Evolutionary conservation across 2,888 invertebrate species (phyloP), one percentile per base, ranked within the genome.

Genomic region (Abscondita cerata): DNA sequence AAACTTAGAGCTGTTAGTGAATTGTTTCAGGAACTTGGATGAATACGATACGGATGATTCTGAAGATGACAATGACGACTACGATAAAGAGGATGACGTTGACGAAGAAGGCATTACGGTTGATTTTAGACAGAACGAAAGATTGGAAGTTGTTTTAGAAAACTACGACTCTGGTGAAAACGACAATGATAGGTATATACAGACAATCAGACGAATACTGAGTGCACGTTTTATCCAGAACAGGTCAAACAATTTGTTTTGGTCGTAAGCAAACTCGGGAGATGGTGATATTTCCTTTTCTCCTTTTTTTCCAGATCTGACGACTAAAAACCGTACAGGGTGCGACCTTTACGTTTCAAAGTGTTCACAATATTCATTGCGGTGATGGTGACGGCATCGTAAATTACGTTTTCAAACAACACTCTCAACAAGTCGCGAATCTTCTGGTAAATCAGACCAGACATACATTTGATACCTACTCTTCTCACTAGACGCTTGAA

Each of bases 181-280:
- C 56, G 79, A 78, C 51, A 81, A 83, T 2, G 64, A 64, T 56
- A 46, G 53, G 15, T 60, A 41, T 60, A 40, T 38, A 53, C 60
- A 5, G 64, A 64, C 50, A 95, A 96, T 76, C 95, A 95, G 79
- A 97, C 97, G 4, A 97, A 97, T 79, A 97, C 97, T 0, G 96
- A 96, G 74, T 94, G 95, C 79, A 91, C 93, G 66, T 95, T 95
- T 80, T 90, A 92, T 70, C 94, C 94, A 0, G 93, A 93, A 74
- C 92, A 93, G 75, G 89, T 91, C 41, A 88, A 90, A 75, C 88
- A 85, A 57, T 83, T 86, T 69, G 85, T 85, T 68, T 71, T 84
- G 12, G 83, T 82, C 52, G 81, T 82, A 11, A 78, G 80, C 63
- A 80, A 80, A 34, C 77, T 78, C 11, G 48, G 40, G 9, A 68